A percentile compares a stretch with the other conserved stretches of the same genome.
These are phyloP conservation scores for Palaemon carinicauda DNA, from an alignment of 1,140 invertebrate species.

Conservation along the genomic window DNA sequence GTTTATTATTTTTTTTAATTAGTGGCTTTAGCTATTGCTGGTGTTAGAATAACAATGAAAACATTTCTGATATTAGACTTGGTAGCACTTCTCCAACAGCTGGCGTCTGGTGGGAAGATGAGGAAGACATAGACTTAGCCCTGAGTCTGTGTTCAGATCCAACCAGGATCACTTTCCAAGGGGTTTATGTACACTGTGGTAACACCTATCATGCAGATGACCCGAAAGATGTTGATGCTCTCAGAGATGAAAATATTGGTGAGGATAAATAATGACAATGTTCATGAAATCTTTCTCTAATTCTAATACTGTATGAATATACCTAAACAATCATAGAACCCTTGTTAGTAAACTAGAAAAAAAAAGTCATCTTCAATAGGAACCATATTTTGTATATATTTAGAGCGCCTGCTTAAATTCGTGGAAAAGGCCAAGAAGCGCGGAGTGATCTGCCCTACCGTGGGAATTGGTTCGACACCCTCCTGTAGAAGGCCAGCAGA, in stretches of 20 bases:
- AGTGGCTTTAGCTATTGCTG: too few relatives aligned
- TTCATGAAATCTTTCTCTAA: too few relatives aligned
- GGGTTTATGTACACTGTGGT: constrained; percentile 63
- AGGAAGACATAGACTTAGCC: constrained; percentile 49
- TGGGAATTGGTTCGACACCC: constrained; percentile 63
- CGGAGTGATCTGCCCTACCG: constrained; percentile 57
- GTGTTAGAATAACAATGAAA: too few relatives aligned
- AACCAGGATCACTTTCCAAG: constrained; percentile 56
- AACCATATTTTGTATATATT: neutral
- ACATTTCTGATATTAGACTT: too few relatives aligned
- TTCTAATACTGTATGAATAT: neutral
- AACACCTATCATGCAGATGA: constrained; percentile 59
- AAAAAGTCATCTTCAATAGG: neutral
- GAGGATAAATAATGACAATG: too few relatives aligned
- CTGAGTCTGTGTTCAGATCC: constrained; percentile 14
- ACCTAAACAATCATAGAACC: neutral
- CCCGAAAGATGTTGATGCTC: constrained; percentile 40
- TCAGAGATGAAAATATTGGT: constrained; percentile 45
- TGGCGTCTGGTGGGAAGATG: constrained; percentile 62
- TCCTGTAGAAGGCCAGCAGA: constrained; percentile 61
- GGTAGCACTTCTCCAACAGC: constrained; percentile 61
- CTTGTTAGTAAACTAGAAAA: neutral
- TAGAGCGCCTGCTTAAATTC: constrained; percentile 46
- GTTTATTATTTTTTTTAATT: too few relatives aligned
- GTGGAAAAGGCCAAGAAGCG: constrained; percentile 49